These are phyloP conservation scores for Drosophila mauritiana DNA, from an alignment of 1,140 invertebrate genomes.

Conservation along the genomic window DNA sequence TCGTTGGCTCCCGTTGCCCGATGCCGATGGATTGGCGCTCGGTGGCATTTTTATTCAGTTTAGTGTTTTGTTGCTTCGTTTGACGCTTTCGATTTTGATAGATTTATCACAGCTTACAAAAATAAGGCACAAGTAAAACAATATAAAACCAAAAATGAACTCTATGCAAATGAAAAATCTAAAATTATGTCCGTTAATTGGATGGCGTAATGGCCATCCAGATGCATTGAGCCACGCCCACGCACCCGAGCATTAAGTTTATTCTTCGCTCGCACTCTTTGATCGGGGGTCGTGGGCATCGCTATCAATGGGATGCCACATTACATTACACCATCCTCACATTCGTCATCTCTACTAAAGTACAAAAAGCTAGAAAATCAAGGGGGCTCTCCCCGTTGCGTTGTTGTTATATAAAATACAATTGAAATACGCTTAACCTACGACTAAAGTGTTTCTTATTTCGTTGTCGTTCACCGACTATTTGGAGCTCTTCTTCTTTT, in stretches of 20 bases:
- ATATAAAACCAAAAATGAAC: conserved; percentile 53
- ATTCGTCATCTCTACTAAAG: conserved; percentile 44
- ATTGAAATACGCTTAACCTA: conserved; percentile 74
- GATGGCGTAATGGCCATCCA: conserved; percentile 52
- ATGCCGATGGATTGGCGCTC: conserved; percentile 32
- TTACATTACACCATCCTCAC: conserved; percentile 65
- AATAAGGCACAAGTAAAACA: conserved; percentile 57
- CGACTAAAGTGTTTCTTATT: conserved; percentile 61
- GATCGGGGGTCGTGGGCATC: conserved; percentile 50
- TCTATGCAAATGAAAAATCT: conserved; percentile 64
- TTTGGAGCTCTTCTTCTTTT: conserved; percentile 78
- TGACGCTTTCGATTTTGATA: conserved; percentile 78
- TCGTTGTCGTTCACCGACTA: conserved; percentile 57
- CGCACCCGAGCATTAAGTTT: conserved; percentile 59
- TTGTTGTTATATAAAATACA: conserved; percentile 55
- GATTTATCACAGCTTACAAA: conserved; percentile 83
- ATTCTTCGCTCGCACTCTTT: conserved; percentile 74
- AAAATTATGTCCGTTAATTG: conserved; percentile 40
- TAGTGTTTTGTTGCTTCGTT: conserved; percentile 46
- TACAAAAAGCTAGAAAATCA: conserved; percentile 69
- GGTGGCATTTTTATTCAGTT: conserved; percentile 31
- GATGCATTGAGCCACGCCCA: conserved; percentile 53
- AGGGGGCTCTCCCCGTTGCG: background rate
- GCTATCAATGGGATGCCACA: conserved; percentile 27
- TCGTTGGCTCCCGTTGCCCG: conserved; percentile 51